phyloP scores from a whole-genome alignment of 2,888 invertebrate species.

The Drosophila cracens region DNA sequence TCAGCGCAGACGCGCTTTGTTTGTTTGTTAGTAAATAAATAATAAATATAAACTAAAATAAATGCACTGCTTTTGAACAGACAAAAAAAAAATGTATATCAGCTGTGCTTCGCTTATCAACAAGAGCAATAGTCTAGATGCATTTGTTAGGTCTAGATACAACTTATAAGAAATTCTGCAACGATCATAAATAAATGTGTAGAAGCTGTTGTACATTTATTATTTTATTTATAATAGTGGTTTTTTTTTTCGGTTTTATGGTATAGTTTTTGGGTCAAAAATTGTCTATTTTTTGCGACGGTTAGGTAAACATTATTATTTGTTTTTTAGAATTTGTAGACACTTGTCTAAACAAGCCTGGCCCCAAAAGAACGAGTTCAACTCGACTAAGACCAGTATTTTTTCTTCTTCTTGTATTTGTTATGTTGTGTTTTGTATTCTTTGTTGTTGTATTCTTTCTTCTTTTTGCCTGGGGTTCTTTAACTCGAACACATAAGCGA shows the following conservation, averaged over 20 bases:
- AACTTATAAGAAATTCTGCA: neutral
- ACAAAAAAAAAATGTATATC: constrained; percentile 3
- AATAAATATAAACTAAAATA: neutral
- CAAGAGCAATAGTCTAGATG: neutral
- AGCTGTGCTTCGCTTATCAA: constrained; percentile 27
- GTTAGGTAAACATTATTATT: neutral
- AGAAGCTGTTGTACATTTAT: neutral
- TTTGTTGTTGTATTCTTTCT: neutral
- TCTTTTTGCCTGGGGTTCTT: constrained; percentile 4
- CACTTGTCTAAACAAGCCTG: constrained; percentile 44
- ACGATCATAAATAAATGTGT: neutral
- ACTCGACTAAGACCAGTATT: constrained; percentile 46
- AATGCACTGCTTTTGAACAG: constrained; percentile 33
- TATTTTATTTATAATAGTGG: neutral
- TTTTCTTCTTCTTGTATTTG: neutral
- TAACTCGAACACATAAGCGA: constrained; percentile 15
- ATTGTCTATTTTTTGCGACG: neutral
- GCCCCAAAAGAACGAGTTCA: constrained; percentile 29
- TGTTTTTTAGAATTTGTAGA: neutral
- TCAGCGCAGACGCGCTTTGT: constrained; percentile 24
- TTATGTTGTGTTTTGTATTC: neutral
- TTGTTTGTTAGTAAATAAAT: constrained; percentile 50
- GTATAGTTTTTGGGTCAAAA: neutral
- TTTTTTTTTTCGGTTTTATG: neutral
- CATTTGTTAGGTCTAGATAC: neutral